A percentile compares a stretch with the other conserved stretches of the same genome.
Conservation (phyloP, 2,888 invertebrate genomes). For the Clunio marinus region DNA sequence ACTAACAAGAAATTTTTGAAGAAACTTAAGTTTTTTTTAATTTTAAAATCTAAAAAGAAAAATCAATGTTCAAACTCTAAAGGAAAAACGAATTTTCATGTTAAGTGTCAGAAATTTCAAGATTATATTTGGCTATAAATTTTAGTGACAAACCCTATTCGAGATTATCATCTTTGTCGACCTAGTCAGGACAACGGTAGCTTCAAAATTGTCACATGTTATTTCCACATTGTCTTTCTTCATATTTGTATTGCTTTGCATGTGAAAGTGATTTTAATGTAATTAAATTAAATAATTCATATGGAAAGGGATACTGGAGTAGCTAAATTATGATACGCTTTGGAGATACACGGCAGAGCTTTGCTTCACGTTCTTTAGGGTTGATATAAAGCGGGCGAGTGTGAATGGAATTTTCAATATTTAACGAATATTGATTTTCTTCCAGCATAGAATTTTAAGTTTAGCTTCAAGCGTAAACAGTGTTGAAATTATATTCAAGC, state of each 20-base stretch:
- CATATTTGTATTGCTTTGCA: neutral
- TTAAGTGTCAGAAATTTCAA: too few species aligned
- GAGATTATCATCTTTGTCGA: too few species aligned
- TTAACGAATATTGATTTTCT: slow-evolving; percentile 36
- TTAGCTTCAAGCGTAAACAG: too few species aligned
- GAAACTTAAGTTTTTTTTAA: too few species aligned
- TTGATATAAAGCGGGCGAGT: slow-evolving; percentile 1
- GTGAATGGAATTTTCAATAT: slow-evolving; percentile 22
- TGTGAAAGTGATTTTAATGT: slow-evolving; percentile 33
- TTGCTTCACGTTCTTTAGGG: neutral
- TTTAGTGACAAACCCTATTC: too few species aligned
- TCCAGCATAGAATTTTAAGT: neutral
- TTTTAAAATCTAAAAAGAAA: too few species aligned
- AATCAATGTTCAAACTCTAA: too few species aligned
- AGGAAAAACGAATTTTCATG: too few species aligned
- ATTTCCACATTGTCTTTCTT: neutral
- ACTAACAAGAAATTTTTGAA: too few species aligned
- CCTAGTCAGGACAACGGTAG: neutral
- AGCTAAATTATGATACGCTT: slow-evolving; percentile 33
- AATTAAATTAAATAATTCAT: slow-evolving; percentile 39
- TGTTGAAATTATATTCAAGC: too few species aligned
- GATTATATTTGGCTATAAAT: too few species aligned
- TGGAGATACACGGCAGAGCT: neutral
- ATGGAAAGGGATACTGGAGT: neutral
- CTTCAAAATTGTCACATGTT: neutral